These are phyloP conservation scores for Eretmochelys imbricata DNA, from an alignment of 2,113 vertebrate genomes.

Conservation along the genomic window DNA sequence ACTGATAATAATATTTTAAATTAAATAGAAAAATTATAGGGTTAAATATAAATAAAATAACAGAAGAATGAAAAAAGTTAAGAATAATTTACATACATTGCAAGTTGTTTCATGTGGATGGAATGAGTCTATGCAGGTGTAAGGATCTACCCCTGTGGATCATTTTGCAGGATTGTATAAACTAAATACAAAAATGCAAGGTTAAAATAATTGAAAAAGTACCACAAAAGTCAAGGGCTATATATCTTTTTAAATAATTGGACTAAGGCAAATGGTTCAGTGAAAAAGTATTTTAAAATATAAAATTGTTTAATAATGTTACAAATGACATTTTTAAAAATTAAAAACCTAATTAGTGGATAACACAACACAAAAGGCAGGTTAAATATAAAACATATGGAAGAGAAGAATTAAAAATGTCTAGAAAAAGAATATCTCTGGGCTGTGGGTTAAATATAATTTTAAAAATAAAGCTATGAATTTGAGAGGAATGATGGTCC, in stretches of 20 bases:
- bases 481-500: too few relatives aligned
- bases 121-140: neutral
- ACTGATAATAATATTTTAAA: neutral
- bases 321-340: neutral
- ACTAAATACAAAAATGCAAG: neutral
- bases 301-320: neutral
- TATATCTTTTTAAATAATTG: neutral
- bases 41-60: neutral
- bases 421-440: accelerated
- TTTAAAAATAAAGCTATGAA: neutral
- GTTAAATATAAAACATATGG: neutral
- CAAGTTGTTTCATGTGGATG: accelerated
- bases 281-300: neutral
- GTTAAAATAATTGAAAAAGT: neutral
- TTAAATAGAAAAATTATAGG: neutral
- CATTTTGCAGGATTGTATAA: neutral
- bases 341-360: neutral
- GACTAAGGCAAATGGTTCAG: neutral
- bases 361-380: neutral
- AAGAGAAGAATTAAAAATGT: accelerated
- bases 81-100: accelerated
- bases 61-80: neutral
- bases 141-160: neutral
- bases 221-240: neutral
- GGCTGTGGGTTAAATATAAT: neutral